Base-by-base conservation (phyloP, 2,888 invertebrate species). In the Xylota segnis region DNA sequence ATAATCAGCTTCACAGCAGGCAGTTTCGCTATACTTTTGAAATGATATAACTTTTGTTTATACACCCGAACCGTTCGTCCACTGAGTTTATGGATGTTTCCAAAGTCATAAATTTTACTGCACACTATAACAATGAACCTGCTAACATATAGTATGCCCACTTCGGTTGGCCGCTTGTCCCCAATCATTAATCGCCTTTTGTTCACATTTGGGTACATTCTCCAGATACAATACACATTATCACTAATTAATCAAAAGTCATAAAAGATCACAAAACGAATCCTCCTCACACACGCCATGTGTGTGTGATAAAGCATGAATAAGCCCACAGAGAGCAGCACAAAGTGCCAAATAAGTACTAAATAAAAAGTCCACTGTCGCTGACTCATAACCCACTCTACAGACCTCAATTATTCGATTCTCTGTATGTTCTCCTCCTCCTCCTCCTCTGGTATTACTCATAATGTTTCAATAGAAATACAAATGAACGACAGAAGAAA, bases 351-450 rank as follows among this genome's bases (percentile, higher is more conserved):
- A 78, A 79, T 63, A 66, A 40, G 34, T 12, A 40, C n/a, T 29
- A 37, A 52, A 66, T 18, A 32, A 68, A 68, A 50, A 71, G 16
- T 47, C 61, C 63, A 61, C 70, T 58, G 9, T 50, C 59, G 54
- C 79, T 84, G 84, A 84, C 81, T 84, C 84, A 84, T 76, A 81
- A 43, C 70, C 70, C 70, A 84, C 18, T 76, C 75, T 23, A 59
- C n/a, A 56, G 65, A 79, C 70, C 65, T 52, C 68, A 68, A 78
- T 74, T 59, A 68, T 56, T 68, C 32, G 29, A 12, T 68, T 50
- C 50, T 47, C 65, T 43, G 65, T 63, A 14, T 43, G 23, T 12
- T 52, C n/a, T 23, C 23, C 23, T 16, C 16, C 32, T 58, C 37
- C 23, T 47, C 32, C 47, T n/a, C n/a, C n/a, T n/a, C n/a, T n/a